Conservation (phyloP, 1,140 invertebrate genomes). For the Trichonephila clavipes region DNA sequence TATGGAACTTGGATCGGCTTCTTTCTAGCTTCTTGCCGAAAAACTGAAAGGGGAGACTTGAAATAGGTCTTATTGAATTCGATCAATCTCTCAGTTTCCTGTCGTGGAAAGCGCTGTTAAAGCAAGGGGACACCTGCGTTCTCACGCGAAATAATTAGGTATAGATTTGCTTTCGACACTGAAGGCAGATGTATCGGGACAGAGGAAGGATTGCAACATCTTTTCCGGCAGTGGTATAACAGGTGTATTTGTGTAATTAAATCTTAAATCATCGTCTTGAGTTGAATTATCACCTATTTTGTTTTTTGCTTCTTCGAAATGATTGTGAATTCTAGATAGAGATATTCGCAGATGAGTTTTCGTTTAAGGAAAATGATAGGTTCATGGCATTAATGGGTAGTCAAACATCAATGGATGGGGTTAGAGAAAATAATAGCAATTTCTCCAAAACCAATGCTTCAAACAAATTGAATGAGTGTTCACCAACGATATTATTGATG, state of each 20-base stretch:
- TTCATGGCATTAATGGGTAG: neutral
- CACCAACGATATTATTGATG: neutral
- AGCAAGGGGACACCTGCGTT: neutral
- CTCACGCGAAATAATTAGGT: neutral
- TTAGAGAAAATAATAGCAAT: neutral
- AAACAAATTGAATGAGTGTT: neutral
- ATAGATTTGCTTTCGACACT: neutral
- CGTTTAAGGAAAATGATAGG: neutral
- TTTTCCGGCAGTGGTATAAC: neutral
- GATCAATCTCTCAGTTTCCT: constrained; percentile 14
- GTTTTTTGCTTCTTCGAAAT: neutral
- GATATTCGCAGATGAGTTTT: neutral
- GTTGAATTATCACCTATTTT: neutral
- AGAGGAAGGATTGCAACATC: neutral
- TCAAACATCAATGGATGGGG: neutral
- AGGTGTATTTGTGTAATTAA: constrained; percentile 16
- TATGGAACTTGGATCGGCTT: neutral
- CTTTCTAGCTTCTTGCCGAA: neutral
- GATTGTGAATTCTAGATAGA: neutral
- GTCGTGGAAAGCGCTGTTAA: neutral
- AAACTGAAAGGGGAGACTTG: constrained; percentile 2
- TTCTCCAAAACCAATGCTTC: neutral
- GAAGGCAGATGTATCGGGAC: constrained; percentile 12
- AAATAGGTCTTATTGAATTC: neutral
- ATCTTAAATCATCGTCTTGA: neutral